Evolutionary conservation across 2,888 invertebrate genomes (phyloP), one percentile per base, ranked within the genome.

Genomic region (Aphidoletes aphidimyza): DNA sequence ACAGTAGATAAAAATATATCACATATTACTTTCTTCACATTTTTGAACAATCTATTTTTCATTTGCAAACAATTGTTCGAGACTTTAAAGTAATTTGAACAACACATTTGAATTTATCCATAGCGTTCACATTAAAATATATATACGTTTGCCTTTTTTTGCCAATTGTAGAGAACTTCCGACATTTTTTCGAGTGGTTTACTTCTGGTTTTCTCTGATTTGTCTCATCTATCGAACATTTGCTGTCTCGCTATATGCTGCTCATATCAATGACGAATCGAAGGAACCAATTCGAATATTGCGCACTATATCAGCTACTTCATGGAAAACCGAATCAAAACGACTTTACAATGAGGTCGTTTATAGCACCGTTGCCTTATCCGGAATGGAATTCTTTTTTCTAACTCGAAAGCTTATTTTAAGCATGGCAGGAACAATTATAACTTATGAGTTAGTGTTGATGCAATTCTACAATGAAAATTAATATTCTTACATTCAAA

Each of bases 31-130:
- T 89, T 92, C 85, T 87, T 92, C 0, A 91, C 92, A 1, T 92
- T 92, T 86, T 91, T 91, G n/a, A 92, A 91, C 85, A 92, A 93
- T 88, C 89, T 92, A 8, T 93, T 92, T 87, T 92, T 92, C 86
- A 92, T 92, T 87, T 91, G 92, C 86, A 91, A 92, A 34, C 92
- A 92, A 86, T 89, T 93, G 49, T 89, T 92, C 85, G 89, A 91
- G 85, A 92, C 92, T 85, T 89, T 92, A 86, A 91, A 89, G 90
- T 90, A 14, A 30, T 11, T 2, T 47, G 11, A 14, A 14, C 5
- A 8, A 8, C 11, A 8, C 11, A 8, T 8, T 8, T 11, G 39
- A n/a, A n/a, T n/a, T n/a, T 39, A 8, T 39, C 6, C 5, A 39
- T 8, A 8, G 11, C 11, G 5, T n/a, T n/a, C n/a, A n/a, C n/a